Evolutionary conservation across 2,113 vertebrate genomes (phyloP), one percentile per base, ranked within the genome.

Genomic region (Tyrannus savana): DNA sequence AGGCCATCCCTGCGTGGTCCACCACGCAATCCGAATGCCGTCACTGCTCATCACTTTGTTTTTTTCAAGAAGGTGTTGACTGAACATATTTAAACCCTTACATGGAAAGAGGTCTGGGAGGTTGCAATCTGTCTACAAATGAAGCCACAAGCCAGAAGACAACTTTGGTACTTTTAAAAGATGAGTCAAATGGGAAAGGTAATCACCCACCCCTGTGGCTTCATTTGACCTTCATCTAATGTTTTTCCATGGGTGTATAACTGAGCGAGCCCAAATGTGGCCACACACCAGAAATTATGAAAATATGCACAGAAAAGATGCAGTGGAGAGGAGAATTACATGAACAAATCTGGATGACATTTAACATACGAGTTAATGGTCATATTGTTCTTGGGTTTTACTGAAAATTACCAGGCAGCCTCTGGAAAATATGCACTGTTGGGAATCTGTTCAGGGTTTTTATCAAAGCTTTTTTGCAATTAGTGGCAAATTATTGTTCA

Each of bases 391-490:
- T 81, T 31, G 74, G 56, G 41, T 55, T 72, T 95, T 93, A 80
- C 25, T 91, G 87, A 91, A 93, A 96, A 91, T 78, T 84, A 92
- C 69, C 86, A 95, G 55, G 66, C 75, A 1, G 41, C 49, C 41
- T 83, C 42, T 96, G 87, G 92, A 97, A 97, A 97, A 88, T 80
- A 88, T 91, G 85, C 2, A 44, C 50, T 81, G 39, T 58, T 80
- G 37, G 73, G 62, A 88, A 90, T 92, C 86, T 75, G 49, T 86
- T 91, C 89, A 66, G 60, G 80, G 86, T 49, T 89, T 96, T 96
- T 91, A 93, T 98, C 74, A 96, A 96, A 53, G 81, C 76, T 83
- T 72, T 71, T 68, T 95, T 93, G 75, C 52, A 94, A 90, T 96
- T 90, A 95, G 85, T 79, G 89, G 87, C 37, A 89, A 96, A 95